Evolutionary conservation across 2,888 invertebrate genomes (phyloP).

Genomic region (Drosophila neoperkinsi): DNA sequence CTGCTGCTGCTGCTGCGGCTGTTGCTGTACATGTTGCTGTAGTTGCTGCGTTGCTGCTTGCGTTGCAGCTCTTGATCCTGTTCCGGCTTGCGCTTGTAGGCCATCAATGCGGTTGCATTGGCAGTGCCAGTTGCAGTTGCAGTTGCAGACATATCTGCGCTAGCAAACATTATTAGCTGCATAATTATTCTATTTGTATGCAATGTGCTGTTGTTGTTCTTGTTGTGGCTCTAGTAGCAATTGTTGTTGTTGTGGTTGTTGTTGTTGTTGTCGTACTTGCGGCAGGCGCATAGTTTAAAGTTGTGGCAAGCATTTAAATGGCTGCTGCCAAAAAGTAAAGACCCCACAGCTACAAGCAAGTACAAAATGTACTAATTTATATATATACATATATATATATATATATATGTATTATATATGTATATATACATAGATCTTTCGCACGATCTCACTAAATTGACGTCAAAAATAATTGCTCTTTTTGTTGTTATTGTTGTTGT

Average conservation of each 20-base stretch:
- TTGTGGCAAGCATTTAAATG: conserved; percentile 14
- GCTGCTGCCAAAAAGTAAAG: conserved; percentile 16
- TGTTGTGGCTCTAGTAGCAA: conserved; percentile 7
- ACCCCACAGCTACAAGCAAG: neutral
- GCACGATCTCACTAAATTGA: conserved; percentile 29
- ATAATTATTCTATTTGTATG: conserved; percentile 4
- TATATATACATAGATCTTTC: conserved; percentile 19
- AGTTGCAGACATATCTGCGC: conserved; percentile 8
- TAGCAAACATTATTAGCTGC: conserved; percentile 33
- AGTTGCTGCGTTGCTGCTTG: conserved; percentile 46
- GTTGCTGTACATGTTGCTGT: neutral
- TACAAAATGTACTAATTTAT: neutral
- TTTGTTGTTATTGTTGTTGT: conserved; percentile 3
- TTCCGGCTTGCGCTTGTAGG: conserved; percentile 59
- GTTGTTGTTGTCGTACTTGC: conserved; percentile 15
- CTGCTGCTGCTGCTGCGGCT: neutral
- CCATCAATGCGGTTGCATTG: conserved; percentile 4
- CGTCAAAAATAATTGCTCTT: conserved; percentile 44
- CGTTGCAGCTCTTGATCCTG: conserved; percentile 44
- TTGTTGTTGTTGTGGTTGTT: conserved; percentile 10
- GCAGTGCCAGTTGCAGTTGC: neutral
- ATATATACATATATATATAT: conserved; percentile 2
- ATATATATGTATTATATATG: neutral
- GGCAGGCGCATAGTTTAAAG: conserved; percentile 45
- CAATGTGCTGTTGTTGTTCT: neutral